Evolutionary conservation across 2,888 invertebrate species (phyloP), one percentile per base, ranked within the genome.

Genomic region (Plutella xylostella): DNA sequence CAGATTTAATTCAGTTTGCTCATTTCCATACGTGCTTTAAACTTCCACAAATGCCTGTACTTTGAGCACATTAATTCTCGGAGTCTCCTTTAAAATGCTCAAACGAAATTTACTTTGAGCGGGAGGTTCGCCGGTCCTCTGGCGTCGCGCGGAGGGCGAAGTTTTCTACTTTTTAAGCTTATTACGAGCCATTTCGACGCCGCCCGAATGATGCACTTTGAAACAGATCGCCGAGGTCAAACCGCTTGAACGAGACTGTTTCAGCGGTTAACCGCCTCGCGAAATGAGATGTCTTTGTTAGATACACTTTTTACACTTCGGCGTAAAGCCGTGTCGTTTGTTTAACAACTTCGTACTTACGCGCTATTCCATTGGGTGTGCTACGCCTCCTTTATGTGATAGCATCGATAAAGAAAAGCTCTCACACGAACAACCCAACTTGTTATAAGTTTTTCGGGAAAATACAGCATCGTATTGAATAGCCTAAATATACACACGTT

Each of bases 101-200:
- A 20, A 38, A 38, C 21, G 21, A 14, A 20, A 38, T 38, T 38
- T 20, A 21, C 20, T 19, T 21, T 14, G 4, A 17, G n/a, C n/a
- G 21, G 38, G 2, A 15, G 20, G 21, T 38, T 11, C 14, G 39
- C 22, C 15, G 18, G 7, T 21, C 14, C 22, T 15, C 39, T 15
- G 19, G 35, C n/a, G 2, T 22, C 21, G 21, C 22, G n/a, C 17
- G n/a, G 15, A 20, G 22, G 39, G 4, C 39, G 15, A 39, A 39
- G 39, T 39, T 39, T 38, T 38, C 38, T 39, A 39, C 39, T 22
- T 39, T 39, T 39, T 39, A 39, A 39, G 22, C 39, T 39, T 39
- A 25, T 22, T 39, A 39, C 22, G 39, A 9, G 3, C 22, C n/a
- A 33, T 22, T 14, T n/a, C 38, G 38, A 14, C 9, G 38, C 2